Evolutionary conservation across 1,140 invertebrate species (phyloP).

Genomic region (Micrasema minimum): DNA sequence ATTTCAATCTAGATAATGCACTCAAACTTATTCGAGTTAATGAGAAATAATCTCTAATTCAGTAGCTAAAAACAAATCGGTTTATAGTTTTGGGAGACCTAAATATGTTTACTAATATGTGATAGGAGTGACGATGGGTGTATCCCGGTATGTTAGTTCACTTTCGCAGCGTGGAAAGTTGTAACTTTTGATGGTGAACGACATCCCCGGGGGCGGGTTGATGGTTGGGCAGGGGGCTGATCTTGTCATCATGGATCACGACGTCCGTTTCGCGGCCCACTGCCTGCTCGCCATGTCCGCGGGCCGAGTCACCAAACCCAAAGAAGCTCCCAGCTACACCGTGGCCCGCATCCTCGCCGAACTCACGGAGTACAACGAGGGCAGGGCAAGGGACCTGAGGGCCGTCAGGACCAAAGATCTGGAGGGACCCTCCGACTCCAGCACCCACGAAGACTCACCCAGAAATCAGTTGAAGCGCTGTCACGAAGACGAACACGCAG

Average conservation of each 20-base stretch:
- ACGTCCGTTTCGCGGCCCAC: slow-evolving; percentile 71
- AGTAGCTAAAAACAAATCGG: neutral
- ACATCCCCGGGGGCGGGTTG: slow-evolving; percentile 35
- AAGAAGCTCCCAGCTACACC: slow-evolving; percentile 61
- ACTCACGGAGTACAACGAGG: slow-evolving; percentile 39
- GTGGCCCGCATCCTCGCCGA: slow-evolving; percentile 72
- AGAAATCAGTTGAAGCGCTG: slow-evolving; percentile 15
- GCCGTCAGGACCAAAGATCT: slow-evolving; percentile 17
- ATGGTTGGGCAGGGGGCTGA: slow-evolving; percentile 34
- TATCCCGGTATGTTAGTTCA: neutral
- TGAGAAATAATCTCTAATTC: neutral
- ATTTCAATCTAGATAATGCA: slow-evolving; percentile 13
- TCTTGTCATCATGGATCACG: slow-evolving; percentile 55
- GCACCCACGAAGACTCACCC: neutral
- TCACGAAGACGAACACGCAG: slow-evolving; percentile 7
- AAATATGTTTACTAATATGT: slow-evolving; percentile 1
- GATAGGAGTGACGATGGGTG: slow-evolving; percentile 4
- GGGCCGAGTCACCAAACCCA: slow-evolving; percentile 42
- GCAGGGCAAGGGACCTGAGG: slow-evolving; percentile 1
- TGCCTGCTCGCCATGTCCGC: slow-evolving; percentile 71
- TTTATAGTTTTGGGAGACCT: neutral
- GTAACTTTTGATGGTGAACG: slow-evolving; percentile 40
- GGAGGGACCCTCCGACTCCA: neutral
- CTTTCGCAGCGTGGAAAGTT: slow-evolving; percentile 19
- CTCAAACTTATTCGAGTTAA: neutral